These are phyloP conservation scores for Tetramorium alpestre DNA, from an alignment of 1,140 invertebrate species.

Conservation along the genomic window DNA sequence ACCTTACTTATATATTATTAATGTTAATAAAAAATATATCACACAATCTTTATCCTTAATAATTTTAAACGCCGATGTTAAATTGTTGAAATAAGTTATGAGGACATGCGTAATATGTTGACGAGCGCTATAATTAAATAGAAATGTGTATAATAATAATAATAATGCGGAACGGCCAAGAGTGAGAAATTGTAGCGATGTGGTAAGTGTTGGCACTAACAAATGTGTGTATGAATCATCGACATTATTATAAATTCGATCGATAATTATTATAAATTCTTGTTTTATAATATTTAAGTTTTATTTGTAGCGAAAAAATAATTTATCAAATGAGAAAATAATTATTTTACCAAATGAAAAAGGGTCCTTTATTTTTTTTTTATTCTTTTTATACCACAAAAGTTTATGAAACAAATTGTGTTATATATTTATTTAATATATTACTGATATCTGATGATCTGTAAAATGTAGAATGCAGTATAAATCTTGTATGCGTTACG, in stretches of 20 bases:
- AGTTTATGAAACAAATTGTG: too few species aligned
- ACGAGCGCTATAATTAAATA: conserved; percentile 22
- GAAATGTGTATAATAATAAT: conserved; percentile 5
- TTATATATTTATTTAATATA: not conserved
- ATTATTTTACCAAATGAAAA: not conserved
- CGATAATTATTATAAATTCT: conserved; percentile 1
- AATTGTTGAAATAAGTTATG: conserved; percentile 13
- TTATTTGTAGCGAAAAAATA: not conserved
- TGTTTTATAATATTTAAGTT: conserved; percentile 1
- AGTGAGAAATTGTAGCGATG: conserved; percentile 14
- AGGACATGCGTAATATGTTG: conserved; percentile 3
- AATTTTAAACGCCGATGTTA: not conserved
- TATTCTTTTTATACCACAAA: too few species aligned
- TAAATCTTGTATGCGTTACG: not conserved
- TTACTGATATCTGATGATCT: not conserved
- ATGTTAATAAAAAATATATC: not conserved
- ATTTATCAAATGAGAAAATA: not conserved
- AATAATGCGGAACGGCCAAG: conserved; percentile 23
- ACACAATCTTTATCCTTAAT: not conserved
- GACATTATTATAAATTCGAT: conserved; percentile 7
- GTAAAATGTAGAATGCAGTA: not conserved
- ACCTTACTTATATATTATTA: not conserved
- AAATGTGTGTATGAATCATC: conserved; percentile 24
- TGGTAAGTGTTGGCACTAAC: conserved; percentile 35
- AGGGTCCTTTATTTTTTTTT: not conserved